A percentile compares a stretch with the other conserved stretches of the same genome.
Evolutionary conservation across 92 coral and sea anemone genomes (phyloP).

Genomic region (Epizoanthus rinbou): DNA sequence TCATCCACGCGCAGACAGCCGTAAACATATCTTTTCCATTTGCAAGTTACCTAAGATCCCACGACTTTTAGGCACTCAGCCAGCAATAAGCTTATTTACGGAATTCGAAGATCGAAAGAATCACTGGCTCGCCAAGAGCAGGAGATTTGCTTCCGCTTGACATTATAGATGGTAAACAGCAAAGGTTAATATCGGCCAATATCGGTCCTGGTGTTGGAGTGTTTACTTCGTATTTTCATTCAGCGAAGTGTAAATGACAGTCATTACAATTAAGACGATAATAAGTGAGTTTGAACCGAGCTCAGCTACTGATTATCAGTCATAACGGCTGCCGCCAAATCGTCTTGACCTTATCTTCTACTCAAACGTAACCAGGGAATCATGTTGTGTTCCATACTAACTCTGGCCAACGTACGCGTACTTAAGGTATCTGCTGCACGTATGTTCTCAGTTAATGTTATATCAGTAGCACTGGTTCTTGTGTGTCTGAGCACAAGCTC

Average conservation of each 20-base stretch:
- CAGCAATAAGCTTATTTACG: not conserved
- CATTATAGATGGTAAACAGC: constrained; percentile 1
- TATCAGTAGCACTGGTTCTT: not conserved
- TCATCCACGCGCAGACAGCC: not conserved
- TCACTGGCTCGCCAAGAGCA: not conserved
- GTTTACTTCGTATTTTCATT: not conserved
- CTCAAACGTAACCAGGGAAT: not conserved
- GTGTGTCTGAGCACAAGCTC: not conserved
- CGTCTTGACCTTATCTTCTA: not conserved
- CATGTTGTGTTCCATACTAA: too few relatives aligned
- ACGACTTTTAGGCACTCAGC: not conserved
- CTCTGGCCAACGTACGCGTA: too few relatives aligned
- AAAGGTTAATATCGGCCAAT: not conserved
- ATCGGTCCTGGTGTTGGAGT: not conserved
- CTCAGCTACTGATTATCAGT: not conserved
- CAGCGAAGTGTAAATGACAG: not conserved
- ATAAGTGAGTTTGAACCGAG: not conserved
- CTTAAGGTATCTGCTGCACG: too few relatives aligned
- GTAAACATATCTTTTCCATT: not conserved
- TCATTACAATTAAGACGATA: not conserved
- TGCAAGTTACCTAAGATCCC: not conserved
- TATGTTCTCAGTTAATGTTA: not conserved
- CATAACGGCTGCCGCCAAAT: not conserved
- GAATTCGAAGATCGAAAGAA: not conserved
- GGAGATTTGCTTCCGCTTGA: not conserved